phyloP scores from a whole-genome alignment of 2,797 vertebrate species.

The Pseudotriccus pelzelni region DNA sequence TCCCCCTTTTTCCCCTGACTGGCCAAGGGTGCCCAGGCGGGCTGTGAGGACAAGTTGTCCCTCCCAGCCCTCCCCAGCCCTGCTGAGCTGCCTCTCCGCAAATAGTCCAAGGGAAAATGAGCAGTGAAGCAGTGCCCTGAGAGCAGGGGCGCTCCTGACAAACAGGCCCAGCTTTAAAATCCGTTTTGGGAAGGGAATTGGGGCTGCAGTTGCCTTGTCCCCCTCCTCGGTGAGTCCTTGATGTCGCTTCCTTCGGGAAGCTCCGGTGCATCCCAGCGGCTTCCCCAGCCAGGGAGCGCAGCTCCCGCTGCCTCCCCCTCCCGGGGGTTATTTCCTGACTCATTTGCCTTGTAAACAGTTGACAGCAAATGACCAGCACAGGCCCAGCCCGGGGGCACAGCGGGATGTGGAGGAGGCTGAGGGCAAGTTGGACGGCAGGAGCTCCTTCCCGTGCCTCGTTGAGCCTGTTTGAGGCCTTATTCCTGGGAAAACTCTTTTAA shows the following conservation, averaged over 20 bases:
- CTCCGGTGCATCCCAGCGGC: fast-evolving
- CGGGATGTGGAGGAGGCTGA: fast-evolving
- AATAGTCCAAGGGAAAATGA: fast-evolving
- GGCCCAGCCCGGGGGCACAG: not conserved
- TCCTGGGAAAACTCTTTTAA: not conserved
- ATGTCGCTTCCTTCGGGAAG: fast-evolving
- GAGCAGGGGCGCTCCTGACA: not conserved
- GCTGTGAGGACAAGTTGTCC: fast-evolving
- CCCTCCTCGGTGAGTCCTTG: fast-evolving
- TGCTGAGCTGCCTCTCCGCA: not conserved
- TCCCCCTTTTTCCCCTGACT: no score
- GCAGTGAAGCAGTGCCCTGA: fast-evolving
- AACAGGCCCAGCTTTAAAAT: no score
- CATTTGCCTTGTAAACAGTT: not conserved
- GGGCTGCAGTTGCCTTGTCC: not conserved
- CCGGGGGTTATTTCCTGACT: fast-evolving
- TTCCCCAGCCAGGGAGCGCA: not conserved
- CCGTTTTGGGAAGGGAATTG: not conserved
- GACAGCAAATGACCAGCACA: fast-evolving
- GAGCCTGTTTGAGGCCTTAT: fast-evolving
- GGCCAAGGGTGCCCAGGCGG: fast-evolving
- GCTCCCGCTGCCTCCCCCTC: not conserved
- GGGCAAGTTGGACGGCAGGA: not conserved
- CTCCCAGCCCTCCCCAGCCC: fast-evolving
- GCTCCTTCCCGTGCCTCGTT: fast-evolving